phyloP scores from a whole-genome alignment of 2,888 invertebrate species.

The Chloroclysta siterata region DNA sequence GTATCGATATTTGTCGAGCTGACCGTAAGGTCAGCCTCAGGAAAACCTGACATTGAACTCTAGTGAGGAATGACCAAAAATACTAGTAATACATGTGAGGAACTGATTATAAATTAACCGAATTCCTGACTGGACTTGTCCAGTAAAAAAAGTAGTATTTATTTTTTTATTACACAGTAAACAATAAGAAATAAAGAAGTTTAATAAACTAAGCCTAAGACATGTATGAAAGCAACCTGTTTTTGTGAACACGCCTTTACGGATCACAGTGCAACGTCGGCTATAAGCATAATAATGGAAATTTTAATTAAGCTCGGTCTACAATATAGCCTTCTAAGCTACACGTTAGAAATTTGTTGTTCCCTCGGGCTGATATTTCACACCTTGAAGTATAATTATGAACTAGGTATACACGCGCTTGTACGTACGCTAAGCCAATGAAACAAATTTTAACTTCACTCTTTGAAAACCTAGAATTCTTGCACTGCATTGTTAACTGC shows the following conservation, averaged over 20 bases:
- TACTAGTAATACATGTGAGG: no score
- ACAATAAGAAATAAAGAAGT: no score
- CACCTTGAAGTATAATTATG: slow-evolving; percentile 21
- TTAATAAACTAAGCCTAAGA: no score
- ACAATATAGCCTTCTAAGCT: slow-evolving; percentile 20
- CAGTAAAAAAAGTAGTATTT: no score
- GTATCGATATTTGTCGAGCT: no score
- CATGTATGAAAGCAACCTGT: background rate
- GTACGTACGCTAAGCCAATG: background rate
- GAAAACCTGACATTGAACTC: no score
- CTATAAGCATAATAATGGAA: slow-evolving; percentile 29
- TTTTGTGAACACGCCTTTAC: slow-evolving; percentile 1
- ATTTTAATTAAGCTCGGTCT: slow-evolving; percentile 37
- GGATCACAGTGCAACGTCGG: background rate
- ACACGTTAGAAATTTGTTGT: slow-evolving; percentile 39
- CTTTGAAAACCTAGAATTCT: background rate
- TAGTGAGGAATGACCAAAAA: no score
- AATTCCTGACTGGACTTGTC: no score
- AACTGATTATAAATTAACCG: no score
- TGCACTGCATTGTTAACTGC: no score
- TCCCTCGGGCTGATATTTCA: slow-evolving; percentile 36
- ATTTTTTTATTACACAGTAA: no score
- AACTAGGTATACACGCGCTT: background rate
- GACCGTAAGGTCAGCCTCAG: no score
- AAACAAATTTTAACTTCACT: background rate